These are phyloP conservation scores for Orientallactaga sibirica DNA, from an alignment of 2,797 vertebrate genomes.

Conservation along the genomic window DNA sequence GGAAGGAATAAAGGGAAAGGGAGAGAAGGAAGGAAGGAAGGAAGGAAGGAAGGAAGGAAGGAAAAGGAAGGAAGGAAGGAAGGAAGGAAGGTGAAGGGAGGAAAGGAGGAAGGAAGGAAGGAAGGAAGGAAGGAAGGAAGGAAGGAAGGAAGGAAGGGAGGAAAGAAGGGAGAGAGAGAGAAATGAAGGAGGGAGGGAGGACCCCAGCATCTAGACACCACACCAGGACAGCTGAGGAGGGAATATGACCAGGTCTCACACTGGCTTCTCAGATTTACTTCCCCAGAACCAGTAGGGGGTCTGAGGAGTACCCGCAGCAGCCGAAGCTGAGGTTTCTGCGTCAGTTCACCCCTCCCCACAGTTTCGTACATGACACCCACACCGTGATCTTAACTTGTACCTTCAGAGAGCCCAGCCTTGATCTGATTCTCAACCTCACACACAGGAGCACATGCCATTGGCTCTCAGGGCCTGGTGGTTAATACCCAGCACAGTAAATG, in stretches of 20 bases:
- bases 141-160: too few species aligned
- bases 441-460: not conserved
- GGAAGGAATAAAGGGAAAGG: too few species aligned
- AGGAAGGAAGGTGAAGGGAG: not conserved
- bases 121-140: too few species aligned
- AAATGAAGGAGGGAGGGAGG: not conserved
- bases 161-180: not conserved
- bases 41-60: too few species aligned
- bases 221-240: too few species aligned
- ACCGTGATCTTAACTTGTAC: slow-evolving; percentile 2
- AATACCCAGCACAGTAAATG: not conserved
- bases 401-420: not conserved
- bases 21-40: too few species aligned
- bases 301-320: not conserved
- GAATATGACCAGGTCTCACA: too few species aligned
- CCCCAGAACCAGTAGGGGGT: not conserved
- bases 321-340: not conserved
- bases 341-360: not conserved
- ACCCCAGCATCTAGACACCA: too few species aligned
- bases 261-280: not conserved
- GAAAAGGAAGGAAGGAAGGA: too few species aligned
- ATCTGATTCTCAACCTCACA: slow-evolving; percentile 18
- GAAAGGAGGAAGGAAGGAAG: too few species aligned
- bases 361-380: not conserved
- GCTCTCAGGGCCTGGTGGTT: not conserved